Evolutionary conservation across 2,888 invertebrate genomes (phyloP), one percentile per base, ranked within the genome.

Genomic region (Luperina nickerlii): DNA sequence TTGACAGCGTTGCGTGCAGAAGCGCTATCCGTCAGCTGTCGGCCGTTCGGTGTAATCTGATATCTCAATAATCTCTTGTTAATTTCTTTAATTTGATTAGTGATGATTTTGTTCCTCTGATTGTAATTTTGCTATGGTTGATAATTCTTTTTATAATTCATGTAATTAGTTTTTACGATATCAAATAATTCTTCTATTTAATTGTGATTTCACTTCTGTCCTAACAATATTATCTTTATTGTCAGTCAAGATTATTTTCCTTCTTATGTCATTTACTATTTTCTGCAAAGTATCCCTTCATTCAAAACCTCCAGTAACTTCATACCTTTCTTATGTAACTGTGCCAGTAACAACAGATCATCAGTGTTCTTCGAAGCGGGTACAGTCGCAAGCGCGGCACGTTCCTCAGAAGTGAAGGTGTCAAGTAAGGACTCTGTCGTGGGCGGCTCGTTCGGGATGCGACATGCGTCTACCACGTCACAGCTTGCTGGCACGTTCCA

Each of bases 351-450:
- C 85, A 98, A 97, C 71, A 99, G 95, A 93, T 99, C 99, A 83
- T 98, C 98, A 0, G 97, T 97, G 92, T 98, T 98, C 77, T 97
- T 97, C 0, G 98, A 97, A n/a, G 98, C 98, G 13, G 98, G 98
- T 80, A 98, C 97, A 89, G 97, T 97, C 74, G 98, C 96, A 18
- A 99, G 97, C 1, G 98, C 97, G 42, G 97, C 97, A 2, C 98
- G 97, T 93, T 98, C 98, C 68, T 97, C 97, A 45, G 97, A 97
- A 0, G 97, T 97, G 93, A 98, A 98, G 54, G 97, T 97, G 90
- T 97, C 97, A 13, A 98, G 93, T 0, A 95, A 88, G 0, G 96
- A 94, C 88, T 95, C 95, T 0, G 95, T 93, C 6, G 88, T 87
- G 0, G 94, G 93, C 15, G 94, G 93, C 63, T 93, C 95, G 66